phyloP scores from a whole-genome alignment of 2,113 vertebrate species.

The Lampris megalopsis region DNA sequence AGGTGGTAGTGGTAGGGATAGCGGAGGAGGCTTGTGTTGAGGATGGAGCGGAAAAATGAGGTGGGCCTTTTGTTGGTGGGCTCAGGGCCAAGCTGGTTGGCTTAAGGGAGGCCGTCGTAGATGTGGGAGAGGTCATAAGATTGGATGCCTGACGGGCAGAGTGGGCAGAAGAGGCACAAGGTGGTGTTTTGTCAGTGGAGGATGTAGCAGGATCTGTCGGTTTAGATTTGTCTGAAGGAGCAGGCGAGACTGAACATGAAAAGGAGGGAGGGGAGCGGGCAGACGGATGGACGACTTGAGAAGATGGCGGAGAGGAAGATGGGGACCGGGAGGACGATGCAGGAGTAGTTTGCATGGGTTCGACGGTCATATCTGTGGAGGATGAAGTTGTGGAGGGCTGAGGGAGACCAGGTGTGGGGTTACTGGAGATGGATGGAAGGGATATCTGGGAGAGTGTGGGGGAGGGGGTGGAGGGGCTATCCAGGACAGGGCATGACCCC shows the following conservation, averaged over 20 bases:
- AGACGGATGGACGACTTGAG: neutral
- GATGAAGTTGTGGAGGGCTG: neutral
- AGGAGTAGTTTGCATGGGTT: neutral
- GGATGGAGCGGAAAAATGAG: conserved; percentile 28
- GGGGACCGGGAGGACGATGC: neutral
- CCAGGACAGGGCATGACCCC: conserved; percentile 35
- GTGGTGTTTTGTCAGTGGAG: conserved; percentile 12
- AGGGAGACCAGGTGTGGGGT: conserved; percentile 9
- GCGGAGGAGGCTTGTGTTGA: conserved; percentile 12
- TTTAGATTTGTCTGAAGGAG: conserved; percentile 11
- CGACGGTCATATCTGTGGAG: neutral
- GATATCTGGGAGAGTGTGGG: conserved; percentile 17
- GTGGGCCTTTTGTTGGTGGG: neutral
- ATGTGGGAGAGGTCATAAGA: conserved; percentile 9
- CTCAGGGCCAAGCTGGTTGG: neutral
- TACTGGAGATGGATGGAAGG: conserved; percentile 21
- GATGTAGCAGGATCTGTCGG: neutral
- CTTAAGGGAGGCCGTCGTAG: conserved; percentile 5
- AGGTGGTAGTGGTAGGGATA: too few species aligned
- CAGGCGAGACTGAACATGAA: neutral
- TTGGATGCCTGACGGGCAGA: conserved; percentile 10
- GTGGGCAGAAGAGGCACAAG: conserved; percentile 25
- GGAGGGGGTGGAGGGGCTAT: conserved; percentile 28
- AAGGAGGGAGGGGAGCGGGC: neutral
- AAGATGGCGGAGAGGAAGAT: neutral